Evolutionary conservation across 2,888 invertebrate genomes (phyloP), one percentile per base, ranked within the genome.

Genomic region (Aleiodes alternator): DNA sequence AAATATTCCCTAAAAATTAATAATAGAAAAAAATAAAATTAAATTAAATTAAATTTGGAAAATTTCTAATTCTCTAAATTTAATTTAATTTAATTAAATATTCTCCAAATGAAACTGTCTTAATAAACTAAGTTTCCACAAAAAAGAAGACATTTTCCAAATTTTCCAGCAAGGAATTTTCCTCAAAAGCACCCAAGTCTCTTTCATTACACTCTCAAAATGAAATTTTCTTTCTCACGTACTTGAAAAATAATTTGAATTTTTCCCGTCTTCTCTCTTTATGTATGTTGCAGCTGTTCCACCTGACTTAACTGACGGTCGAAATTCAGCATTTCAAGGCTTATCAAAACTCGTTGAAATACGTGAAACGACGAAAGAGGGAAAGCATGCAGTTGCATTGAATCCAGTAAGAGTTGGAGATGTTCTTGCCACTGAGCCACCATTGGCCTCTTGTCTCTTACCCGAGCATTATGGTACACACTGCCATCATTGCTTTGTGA

Each of bases 401-500:
- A 90, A 91, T 9, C 85, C 90, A 0, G 92, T 95, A 51, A 90
- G 90, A 78, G 92, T 95, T 0, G 96, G 96, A 0, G 95, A 96
- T 84, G 92, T 93, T 0, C 87, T 97, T 12, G 90, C 95, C 0
- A 92, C 92, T 1, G 96, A 96, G 87, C 90, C 91, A 48, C 95
- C 96, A 0, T 93, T 94, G 81, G 95, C 94, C 0, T 93, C 95
- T 0, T 95, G 94, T 82, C 90, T 96, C 0, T 89, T 95, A 12
- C 92, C 95, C 0, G 94, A 94, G 80, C 93, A 91, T 87, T 95
- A 93, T 85, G 96, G 96, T 2, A 93, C 94, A 1, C 95, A 96
- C 86, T 96, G 96, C 84, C 93, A 95, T 78, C 93, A 96, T 86
- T 96, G 96, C 85, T 95, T 96, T 82, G 91, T 91, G 83, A 93